Percentiles rank a stretch among this genome's conserved stretches.
These are phyloP conservation scores for pig (Sus scrofa) DNA, from an alignment of 2,113 vertebrate genomes.

Conservation along the genomic window DNA sequence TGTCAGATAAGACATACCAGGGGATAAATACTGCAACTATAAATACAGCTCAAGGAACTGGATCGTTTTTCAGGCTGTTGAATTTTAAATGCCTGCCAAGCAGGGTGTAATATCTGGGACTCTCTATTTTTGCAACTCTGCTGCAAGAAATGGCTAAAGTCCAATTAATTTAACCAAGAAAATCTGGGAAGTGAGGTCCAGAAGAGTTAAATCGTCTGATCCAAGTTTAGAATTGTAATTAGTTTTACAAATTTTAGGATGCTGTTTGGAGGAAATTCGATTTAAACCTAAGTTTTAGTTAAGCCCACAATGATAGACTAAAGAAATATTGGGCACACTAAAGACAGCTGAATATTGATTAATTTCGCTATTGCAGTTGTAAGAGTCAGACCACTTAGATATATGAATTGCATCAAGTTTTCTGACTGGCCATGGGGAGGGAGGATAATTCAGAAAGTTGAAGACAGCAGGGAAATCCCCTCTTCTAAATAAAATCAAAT, in stretches of 20 bases:
- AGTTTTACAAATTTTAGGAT: conserved; percentile 64
- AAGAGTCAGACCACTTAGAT: not conserved
- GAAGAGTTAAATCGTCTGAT: conserved; percentile 77
- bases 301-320: conserved; percentile 37
- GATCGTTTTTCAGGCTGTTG: conserved; percentile 65
- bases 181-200: conserved; percentile 67
- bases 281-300: conserved; percentile 74
- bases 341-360: not conserved
- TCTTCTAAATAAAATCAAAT: conserved; percentile 30
- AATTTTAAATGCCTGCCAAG: conserved; percentile 68
- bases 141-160: conserved; percentile 68
- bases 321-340: not conserved
- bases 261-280: conserved; percentile 65
- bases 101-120: conserved; percentile 75
- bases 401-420: not conserved
- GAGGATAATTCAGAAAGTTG: not conserved
- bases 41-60: conserved; percentile 70
- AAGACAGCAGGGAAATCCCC: not conserved
- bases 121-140: conserved; percentile 64
- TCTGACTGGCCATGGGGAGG: not conserved
- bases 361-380: not conserved
- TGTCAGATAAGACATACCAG: conserved; percentile 74
- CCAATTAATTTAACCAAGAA: conserved; percentile 80
- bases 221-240: conserved; percentile 68
- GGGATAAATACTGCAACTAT: conserved; percentile 70